phyloP scores from a whole-genome alignment of 2,797 vertebrate genomes.

The Falco peregrinus region DNA sequence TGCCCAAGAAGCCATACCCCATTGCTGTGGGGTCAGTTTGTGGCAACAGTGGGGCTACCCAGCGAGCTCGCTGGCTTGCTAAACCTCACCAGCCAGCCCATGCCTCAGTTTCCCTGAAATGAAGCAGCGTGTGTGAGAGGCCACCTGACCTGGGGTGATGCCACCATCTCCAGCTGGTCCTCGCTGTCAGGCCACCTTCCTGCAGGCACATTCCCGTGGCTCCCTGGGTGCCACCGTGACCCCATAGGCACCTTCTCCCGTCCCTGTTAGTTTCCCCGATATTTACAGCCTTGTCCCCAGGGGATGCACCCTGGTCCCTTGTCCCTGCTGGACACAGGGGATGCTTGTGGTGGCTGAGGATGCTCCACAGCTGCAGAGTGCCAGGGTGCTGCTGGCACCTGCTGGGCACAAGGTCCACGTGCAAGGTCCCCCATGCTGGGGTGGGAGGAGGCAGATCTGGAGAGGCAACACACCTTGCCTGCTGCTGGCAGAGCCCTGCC shows the following conservation, averaged over 20 bases:
- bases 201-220: rapidly evolving
- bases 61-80: rapidly evolving
- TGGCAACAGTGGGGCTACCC: not conserved
- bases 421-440: not conserved
- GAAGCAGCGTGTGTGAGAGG: not conserved
- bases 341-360: not conserved
- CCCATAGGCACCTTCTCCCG: rapidly evolving
- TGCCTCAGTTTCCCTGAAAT: not conserved
- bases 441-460: not conserved
- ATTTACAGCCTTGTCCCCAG: rapidly evolving
- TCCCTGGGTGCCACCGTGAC: rapidly evolving
- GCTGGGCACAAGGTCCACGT: not conserved
- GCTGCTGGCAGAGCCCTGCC: not conserved
- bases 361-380: not conserved
- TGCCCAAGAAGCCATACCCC: not conserved
- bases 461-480: not conserved
- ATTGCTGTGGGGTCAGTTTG: not conserved
- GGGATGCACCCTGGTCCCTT: not conserved
- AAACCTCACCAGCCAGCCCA: not conserved
- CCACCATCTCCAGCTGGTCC: not conserved
- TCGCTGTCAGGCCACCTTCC: not conserved
- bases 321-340: rapidly evolving
- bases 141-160: not conserved
- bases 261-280: rapidly evolving
- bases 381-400: not conserved